Conservation (phyloP, 2,888 invertebrate species). For the Drosophila nigritarsus region DNA sequence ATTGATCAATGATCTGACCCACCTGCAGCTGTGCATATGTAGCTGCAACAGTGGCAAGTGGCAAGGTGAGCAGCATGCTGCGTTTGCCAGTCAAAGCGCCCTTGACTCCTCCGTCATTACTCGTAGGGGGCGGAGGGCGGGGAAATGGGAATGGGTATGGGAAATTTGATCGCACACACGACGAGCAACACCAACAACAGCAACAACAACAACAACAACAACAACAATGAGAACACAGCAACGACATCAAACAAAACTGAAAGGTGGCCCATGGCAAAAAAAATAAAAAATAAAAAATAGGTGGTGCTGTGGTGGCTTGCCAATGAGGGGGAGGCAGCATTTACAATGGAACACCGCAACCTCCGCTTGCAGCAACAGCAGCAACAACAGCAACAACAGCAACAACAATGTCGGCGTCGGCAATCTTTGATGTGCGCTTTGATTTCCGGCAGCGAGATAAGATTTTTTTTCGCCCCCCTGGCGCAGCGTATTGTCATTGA, state of each 20-base stretch:
- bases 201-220: constrained; percentile 30
- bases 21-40: constrained; percentile 23
- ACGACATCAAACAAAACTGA: constrained; percentile 70
- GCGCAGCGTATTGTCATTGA: constrained; percentile 8
- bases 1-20: constrained; percentile 27
- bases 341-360: constrained; percentile 64
- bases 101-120: constrained; percentile 20
- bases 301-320: constrained; percentile 24
- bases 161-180: constrained; percentile 65
- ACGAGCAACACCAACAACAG: constrained; percentile 23
- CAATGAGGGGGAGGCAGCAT: constrained; percentile 29
- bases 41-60: constrained; percentile 49
- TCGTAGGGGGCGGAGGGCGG: constrained; percentile 3
- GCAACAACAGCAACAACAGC: constrained; percentile 23
- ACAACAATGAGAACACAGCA: constrained; percentile 22
- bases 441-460: constrained; percentile 83
- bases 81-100: constrained; percentile 32
- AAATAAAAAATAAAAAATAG: neutral
- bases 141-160: constrained; percentile 28
- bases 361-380: constrained; percentile 48
- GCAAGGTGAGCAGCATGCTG: constrained; percentile 2
- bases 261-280: constrained; percentile 40
- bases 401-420: constrained; percentile 55
- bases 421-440: constrained; percentile 81
- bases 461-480: constrained; percentile 55